A percentile compares a stretch with the other conserved stretches of the same genome.
These are phyloP conservation scores for Amblyopsis hoosieri DNA, from an alignment of 2,797 vertebrate genomes.

Conservation along the genomic window DNA sequence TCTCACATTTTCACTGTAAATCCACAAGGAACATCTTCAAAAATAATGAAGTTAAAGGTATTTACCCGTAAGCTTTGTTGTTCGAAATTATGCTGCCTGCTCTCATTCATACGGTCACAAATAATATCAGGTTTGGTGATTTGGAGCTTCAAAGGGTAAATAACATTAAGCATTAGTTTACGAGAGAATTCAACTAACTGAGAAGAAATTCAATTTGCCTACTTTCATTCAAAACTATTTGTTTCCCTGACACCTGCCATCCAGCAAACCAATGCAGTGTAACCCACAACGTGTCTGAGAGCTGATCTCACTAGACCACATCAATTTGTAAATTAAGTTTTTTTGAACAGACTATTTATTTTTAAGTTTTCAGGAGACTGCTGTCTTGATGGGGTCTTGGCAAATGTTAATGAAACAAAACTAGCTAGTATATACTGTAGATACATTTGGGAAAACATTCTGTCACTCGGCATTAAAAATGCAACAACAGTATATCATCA, in stretches of 20 bases:
- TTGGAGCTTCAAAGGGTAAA: conserved; percentile 32
- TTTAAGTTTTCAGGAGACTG: conserved; percentile 4
- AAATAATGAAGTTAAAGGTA: neutral
- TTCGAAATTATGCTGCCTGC: neutral
- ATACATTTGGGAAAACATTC: too few species aligned
- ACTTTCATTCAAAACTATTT: conserved; percentile 73
- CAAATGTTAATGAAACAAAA: too few species aligned
- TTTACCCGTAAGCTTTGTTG: neutral
- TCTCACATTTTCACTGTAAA: conserved; percentile 2
- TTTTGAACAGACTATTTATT: conserved; percentile 25
- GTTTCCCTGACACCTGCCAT: conserved; percentile 67
- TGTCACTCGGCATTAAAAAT: too few species aligned
- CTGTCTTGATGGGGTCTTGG: too few species aligned
- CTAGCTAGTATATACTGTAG: too few species aligned
- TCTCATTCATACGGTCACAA: conserved; percentile 35
- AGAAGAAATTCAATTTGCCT: conserved; percentile 76
- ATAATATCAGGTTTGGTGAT: conserved; percentile 60
- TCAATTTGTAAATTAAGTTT: conserved; percentile 43
- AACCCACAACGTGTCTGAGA: conserved; percentile 61
- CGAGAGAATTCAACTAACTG: conserved; percentile 58
- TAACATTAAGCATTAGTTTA: conserved; percentile 72
- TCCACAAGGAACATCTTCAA: neutral
- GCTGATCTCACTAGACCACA: conserved; percentile 56
- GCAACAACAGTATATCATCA: too few species aligned
- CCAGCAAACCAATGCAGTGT: conserved; percentile 72